Conservation (phyloP, 2,113 vertebrate genomes). For the Oceanodroma tethys region DNA sequence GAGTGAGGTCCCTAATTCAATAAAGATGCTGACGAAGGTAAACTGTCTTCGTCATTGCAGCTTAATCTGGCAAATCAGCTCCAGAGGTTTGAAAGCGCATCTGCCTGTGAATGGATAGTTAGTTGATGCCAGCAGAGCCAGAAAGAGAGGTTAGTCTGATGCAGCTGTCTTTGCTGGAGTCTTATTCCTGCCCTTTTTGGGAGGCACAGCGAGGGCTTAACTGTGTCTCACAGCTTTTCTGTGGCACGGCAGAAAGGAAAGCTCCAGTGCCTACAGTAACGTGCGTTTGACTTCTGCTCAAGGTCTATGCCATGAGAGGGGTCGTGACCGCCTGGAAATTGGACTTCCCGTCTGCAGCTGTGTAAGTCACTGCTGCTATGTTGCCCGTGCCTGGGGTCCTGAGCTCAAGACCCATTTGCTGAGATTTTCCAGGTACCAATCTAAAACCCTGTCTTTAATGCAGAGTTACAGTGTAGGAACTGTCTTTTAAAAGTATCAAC, state of each 20-base stretch:
- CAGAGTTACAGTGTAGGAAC: not conserved
- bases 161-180: not conserved
- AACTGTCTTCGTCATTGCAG: not conserved
- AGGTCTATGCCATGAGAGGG: not conserved
- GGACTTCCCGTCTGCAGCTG: not conserved
- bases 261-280: not conserved
- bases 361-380: not conserved
- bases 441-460: not conserved
- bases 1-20: not conserved
- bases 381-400: fast-evolving
- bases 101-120: not conserved
- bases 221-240: not conserved
- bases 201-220: not conserved
- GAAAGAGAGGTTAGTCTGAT: not conserved
- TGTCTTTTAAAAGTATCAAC: not conserved
- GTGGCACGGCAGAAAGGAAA: not conserved
- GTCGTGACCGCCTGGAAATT: not conserved
- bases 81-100: not conserved
- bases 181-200: not conserved
- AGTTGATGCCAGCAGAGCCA: not conserved
- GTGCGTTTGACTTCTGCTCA: not conserved
- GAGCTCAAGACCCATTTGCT: not conserved
- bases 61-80: not conserved
- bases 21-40: not conserved
- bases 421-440: not conserved